Evolutionary conservation across 2,888 invertebrate species (phyloP), one percentile per base, ranked within the genome.

Genomic region (Drosophila diplacantha): DNA sequence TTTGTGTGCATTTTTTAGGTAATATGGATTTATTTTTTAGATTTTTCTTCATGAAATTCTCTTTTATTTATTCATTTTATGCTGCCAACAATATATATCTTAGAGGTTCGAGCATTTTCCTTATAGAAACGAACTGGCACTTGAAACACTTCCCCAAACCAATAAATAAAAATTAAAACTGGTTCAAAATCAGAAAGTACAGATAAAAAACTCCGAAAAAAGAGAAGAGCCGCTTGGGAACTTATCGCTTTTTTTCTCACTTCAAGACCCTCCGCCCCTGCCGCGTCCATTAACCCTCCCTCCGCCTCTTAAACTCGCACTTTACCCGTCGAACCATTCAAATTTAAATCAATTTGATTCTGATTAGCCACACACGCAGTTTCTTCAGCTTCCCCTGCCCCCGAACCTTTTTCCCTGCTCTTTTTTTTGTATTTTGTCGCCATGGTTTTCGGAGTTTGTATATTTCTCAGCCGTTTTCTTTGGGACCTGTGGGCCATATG

Each of bases 291-390:
- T 35, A 22, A 34, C 35, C 35, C 50, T 29, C 32, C 29, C 16
- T 12, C 50, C 32, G 16, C 37, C 38, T 37, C 31, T 49, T 20
- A 54, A 39, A 53, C 31, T 54, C 75, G 72, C 78, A 74, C 73
- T 77, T 73, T 79, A 65, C 74, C 63, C 77, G 50, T 78, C 75
- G 74, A 81, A 75, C 66, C 81, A 76, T 75, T 81, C 75, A 81
- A 82, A 82, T 84, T 82, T 71, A 79, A 82, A 83, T 84, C 82
- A 81, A 83, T 84, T 83, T 83, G 83, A 79, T 84, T 83, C 79
- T 83, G 84, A 84, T 83, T 83, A 84, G 83, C 83, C 84, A 84
- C 83, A 83, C 83, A 83, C 83, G 75, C 79, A 73, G 84, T 78
- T 81, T 56, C 56, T 69, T 75, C 62, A 18, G 12, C 5, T 29